Conservation (phyloP, 2,113 vertebrate genomes). For the Podarcis muralis region DNA sequence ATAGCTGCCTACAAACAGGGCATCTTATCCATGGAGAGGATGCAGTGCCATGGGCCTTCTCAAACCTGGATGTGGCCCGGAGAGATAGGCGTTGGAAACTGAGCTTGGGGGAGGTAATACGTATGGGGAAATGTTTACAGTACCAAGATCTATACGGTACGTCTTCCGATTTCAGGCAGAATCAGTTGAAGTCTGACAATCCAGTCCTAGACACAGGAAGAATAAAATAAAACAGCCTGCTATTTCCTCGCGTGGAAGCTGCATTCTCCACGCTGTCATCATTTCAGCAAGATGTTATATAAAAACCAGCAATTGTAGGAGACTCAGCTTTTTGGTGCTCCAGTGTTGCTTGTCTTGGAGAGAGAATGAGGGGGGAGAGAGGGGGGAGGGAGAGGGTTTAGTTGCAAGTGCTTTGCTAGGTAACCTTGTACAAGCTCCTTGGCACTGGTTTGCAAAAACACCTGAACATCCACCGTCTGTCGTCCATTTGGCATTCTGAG, state of each 20-base stretch:
- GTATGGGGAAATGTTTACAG: background rate
- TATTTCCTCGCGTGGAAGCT: conserved; percentile 1
- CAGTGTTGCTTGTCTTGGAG: conserved; percentile 20
- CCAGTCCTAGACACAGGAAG: conserved; percentile 1
- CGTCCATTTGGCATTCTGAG: background rate
- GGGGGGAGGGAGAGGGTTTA: background rate
- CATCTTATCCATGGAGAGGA: background rate
- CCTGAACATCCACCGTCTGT: background rate
- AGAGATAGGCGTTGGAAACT: background rate
- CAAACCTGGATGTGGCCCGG: background rate
- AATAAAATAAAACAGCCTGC: conserved; percentile 10
- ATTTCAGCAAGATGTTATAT: background rate
- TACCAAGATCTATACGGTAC: background rate
- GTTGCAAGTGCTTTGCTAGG: background rate
- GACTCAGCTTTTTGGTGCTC: conserved; percentile 38
- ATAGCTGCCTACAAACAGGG: background rate
- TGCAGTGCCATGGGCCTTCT: accelerated
- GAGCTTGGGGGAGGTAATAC: background rate
- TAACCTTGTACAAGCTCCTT: background rate
- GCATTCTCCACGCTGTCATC: background rate
- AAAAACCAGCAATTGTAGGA: conserved; percentile 29
- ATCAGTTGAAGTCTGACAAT: conserved; percentile 37
- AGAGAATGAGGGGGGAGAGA: background rate
- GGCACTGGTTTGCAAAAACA: background rate
- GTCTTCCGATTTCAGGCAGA: conserved; percentile 9